Base-by-base conservation (phyloP, 2,113 vertebrate species). In the Daboia siamensis region DNA sequence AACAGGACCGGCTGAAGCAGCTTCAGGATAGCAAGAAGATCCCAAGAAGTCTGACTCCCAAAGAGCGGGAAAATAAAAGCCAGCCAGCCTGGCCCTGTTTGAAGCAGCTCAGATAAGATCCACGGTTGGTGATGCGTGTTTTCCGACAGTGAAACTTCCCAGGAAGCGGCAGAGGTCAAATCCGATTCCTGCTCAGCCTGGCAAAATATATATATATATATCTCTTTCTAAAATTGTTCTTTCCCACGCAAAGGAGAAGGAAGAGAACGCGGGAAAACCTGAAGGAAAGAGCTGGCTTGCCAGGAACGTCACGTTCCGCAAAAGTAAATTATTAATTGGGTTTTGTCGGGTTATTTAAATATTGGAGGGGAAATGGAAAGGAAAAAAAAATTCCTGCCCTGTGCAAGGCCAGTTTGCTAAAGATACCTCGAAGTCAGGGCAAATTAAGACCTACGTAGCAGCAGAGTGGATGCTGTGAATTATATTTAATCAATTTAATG, bases 1-100 rank as follows among this genome's bases (percentile, higher is more conserved):
- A 94, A 96, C 95, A 94, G 86, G 92, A 87, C 92, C 61, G 94
- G 89, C 64, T 69, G 1, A 26, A 94, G 92, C 95, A 95, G 59
- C 94, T 96, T 94, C 39, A 87, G 15, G 93, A 95, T 90, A 93
- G 39, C 56, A 93, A 94, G 64, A 57, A 4, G 52, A 69, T 80
- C 74, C 33, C 74, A 3, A 80, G 33, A 7, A 5, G 10, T 12
- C 3, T 24, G 11, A 8, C 46, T 86, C 39, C 55, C 54, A 21
- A n/a, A 39, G 86, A 88, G 48, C 39, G 11, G n/a, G 29, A 21
- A 29, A 69, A 13, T 11, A 12, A 54, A 88, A 13, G 0, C 12
- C 12, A 17, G 29, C 15, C 7, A 6, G 61, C 0, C 1, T 13
- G 3, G 33, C 29, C 52, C 20, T 57, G 39, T 59, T 89, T 26